These are phyloP conservation scores for Lytechinus pictus DNA, from an alignment of 35 echinoderm and acorn worm genomes.

Conservation along the genomic window DNA sequence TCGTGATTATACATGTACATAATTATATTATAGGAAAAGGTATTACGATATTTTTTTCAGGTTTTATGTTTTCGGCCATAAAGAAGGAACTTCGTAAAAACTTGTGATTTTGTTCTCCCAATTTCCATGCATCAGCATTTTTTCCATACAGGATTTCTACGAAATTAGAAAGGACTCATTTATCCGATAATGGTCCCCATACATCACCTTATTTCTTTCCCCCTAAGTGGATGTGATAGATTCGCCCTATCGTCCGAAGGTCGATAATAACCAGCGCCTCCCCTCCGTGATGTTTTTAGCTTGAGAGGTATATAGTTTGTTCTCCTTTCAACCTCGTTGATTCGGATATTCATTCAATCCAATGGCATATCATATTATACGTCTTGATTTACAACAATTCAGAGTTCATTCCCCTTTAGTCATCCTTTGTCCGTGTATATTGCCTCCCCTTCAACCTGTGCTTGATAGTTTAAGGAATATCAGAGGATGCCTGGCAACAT, in stretches of 20 bases:
- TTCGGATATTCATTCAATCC: background rate
- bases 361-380: background rate
- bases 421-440: too few species aligned
- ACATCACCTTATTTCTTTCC: background rate
- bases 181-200: constrained; percentile 1
- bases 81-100: too few species aligned
- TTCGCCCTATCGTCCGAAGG: background rate
- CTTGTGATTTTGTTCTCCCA: too few species aligned
- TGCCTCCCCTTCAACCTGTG: too few species aligned
- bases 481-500: too few species aligned
- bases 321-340: background rate
- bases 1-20: too few species aligned
- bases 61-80: too few species aligned
- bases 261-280: background rate
- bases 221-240: constrained; percentile 1
- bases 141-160: background rate
- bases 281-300: background rate
- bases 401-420: constrained; percentile 10
- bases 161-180: background rate
- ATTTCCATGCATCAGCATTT: too few species aligned
- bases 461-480: too few species aligned
- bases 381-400: background rate
- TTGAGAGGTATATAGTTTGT: background rate
- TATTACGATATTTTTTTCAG: too few species aligned
- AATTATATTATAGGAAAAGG: too few species aligned